A percentile compares a stretch with the other conserved stretches of the same genome.
Conservation (phyloP, 2,888 invertebrate genomes). For the Diachrysia chrysitis region DNA sequence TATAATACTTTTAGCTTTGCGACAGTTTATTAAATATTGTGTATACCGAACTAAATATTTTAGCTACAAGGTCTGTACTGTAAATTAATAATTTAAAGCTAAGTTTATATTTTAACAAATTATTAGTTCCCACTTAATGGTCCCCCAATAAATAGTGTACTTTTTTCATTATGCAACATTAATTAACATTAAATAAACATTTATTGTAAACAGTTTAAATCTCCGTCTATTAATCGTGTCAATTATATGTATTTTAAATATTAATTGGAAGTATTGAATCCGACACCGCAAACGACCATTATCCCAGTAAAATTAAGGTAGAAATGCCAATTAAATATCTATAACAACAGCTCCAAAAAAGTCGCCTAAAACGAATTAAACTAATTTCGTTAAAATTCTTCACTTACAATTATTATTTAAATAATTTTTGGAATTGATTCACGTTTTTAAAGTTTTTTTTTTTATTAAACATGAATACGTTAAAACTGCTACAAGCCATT, state of each 20-base stretch:
- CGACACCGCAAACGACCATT: not conserved
- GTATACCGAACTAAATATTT: not conserved
- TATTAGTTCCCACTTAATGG: constrained; percentile 38
- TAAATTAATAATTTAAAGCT: constrained; percentile 6
- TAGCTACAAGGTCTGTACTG: constrained; percentile 3
- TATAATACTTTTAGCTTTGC: constrained; percentile 32
- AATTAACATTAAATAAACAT: constrained; percentile 17
- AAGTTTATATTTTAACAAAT: constrained; percentile 17
- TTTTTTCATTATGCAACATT: constrained; percentile 17
- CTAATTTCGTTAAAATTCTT: not conserved
- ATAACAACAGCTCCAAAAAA: too few species aligned
- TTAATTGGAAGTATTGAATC: not conserved
- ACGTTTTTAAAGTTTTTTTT: not conserved
- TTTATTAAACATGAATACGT: not conserved
- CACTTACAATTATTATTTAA: not conserved
- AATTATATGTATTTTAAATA: not conserved
- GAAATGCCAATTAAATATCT: too few species aligned
- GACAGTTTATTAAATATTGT: constrained; percentile 11
- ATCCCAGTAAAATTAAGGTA: not conserved
- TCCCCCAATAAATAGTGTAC: constrained; percentile 43
- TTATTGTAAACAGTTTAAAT: not conserved
- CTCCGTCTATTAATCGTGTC: not conserved
- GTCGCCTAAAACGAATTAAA: not conserved
- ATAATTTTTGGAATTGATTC: not conserved
- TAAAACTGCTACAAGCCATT: too few species aligned